Base-by-base conservation (phyloP, 1,140 invertebrate species). In the Drosophila parvula region DNA sequence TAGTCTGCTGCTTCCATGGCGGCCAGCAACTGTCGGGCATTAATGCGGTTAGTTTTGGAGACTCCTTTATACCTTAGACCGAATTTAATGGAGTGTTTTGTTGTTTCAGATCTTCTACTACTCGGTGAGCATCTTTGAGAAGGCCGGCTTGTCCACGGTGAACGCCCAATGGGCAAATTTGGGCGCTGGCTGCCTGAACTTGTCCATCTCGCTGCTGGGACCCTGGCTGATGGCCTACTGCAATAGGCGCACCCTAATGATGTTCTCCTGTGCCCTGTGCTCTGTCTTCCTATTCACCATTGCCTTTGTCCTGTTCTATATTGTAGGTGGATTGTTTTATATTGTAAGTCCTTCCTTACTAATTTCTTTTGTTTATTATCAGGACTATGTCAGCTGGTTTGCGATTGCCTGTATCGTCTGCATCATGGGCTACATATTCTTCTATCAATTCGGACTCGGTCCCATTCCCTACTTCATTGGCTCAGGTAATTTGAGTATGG, bases 391-490 rank as follows among this genome's bases (percentile, higher is more conserved):
- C 36, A 88, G 93, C 9, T 95, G 95, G 94, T 95, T 98, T 93
- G 94, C 95, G 38, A 95, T 95, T 79, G 82, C 96, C 16, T 96
- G 95, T 63, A 95, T 97, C 40, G 91, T 94, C 3, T 93, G 95
- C 4, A 95, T 97, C 7, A 92, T 97, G 60, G 92, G 94, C 27
- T 98, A 96, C 84, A 97, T 98, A 34, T 93, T 97, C 34, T 95
- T 95, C 65, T 98, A 97, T 90, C 97, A 96, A 28, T 93, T 98
- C 43, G 97, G 97, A 4, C 93, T 97, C 36, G 96, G 96, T 14
- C 97, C 97, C 2, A 97, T 98, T 85, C 97, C 97, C 0, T 98
- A 96, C 92, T 96, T 98, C 81, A 97, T 98, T 81, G 97, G 96
- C 12, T 95, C 96, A 83, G 94, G 94, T 95, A 79, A 71, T 60